Percentiles rank a stretch among this genome's conserved stretches.
Evolutionary conservation across 2,888 invertebrate species (phyloP).

Genomic region (Lithosia quadra): DNA sequence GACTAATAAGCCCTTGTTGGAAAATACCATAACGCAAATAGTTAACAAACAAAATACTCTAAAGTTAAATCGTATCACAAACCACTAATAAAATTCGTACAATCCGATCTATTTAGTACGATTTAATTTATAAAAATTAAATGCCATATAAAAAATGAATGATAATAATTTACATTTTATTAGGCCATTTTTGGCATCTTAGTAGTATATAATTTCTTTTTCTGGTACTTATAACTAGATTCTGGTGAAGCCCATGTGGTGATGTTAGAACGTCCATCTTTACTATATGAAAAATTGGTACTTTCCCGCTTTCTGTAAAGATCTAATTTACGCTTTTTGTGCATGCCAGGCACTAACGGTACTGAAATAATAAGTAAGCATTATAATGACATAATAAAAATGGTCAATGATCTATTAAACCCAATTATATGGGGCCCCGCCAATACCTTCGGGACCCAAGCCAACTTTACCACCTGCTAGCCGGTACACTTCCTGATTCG

Average conservation of each 20-base stretch:
- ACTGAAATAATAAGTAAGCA: slow-evolving; percentile 1
- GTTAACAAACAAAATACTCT: too few relatives aligned
- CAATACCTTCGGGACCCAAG: too few relatives aligned
- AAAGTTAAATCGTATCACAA: too few relatives aligned
- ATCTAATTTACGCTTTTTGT: neutral
- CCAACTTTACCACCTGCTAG: too few relatives aligned
- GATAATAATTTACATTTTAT: neutral
- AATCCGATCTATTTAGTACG: too few relatives aligned
- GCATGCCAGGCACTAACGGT: slow-evolving; percentile 6
- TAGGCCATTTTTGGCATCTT: neutral
- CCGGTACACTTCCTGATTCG: too few relatives aligned
- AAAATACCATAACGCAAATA: too few relatives aligned
- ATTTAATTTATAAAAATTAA: neutral
- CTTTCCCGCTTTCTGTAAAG: neutral
- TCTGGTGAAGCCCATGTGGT: neutral
- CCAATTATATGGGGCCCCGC: too few relatives aligned
- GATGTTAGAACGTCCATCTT: neutral
- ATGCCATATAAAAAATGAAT: neutral
- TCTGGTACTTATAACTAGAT: neutral
- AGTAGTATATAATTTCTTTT: neutral
- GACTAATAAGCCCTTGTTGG: neutral
- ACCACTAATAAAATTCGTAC: too few relatives aligned
- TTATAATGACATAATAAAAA: neutral
- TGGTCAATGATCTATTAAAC: neutral
- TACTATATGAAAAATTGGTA: neutral